A percentile compares a stretch with the other conserved stretches of the same genome.
phyloP scores from a whole-genome alignment of 2,797 vertebrate species.

The Jordanella pulchra region DNA sequence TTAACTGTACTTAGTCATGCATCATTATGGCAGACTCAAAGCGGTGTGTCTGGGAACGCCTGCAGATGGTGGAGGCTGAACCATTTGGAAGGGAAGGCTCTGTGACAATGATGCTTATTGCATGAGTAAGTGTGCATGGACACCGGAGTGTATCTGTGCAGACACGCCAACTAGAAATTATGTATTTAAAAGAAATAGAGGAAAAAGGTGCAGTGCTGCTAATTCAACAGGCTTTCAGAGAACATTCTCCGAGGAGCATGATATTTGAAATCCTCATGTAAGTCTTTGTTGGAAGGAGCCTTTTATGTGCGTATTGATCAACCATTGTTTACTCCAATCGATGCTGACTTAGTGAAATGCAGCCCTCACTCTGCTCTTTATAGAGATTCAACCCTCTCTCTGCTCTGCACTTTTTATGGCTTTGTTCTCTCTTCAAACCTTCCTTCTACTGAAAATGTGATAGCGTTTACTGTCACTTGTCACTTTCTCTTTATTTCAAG shows the following conservation, averaged over 20 bases:
- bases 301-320: conserved; percentile 77
- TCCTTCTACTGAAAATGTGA: conserved; percentile 67
- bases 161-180: conserved; percentile 30
- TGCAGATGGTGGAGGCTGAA: conserved; percentile 79
- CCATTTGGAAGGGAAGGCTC: conserved; percentile 72
- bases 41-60: conserved; percentile 76
- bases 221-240: conserved; percentile 60
- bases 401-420: conserved; percentile 41
- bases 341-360: conserved; percentile 70
- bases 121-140: conserved; percentile 73
- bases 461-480: conserved; percentile 82
- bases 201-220: conserved; percentile 25
- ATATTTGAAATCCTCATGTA: conserved; percentile 67
- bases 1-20: conserved; percentile 84
- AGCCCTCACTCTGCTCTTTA: conserved; percentile 63
- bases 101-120: conserved; percentile 79
- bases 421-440: conserved; percentile 79
- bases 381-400: conserved; percentile 73
- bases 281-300: conserved; percentile 64
- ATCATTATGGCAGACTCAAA: conserved; percentile 81
- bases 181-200: conserved; percentile 2
- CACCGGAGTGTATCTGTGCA: conserved; percentile 53
- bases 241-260: conserved; percentile 44
- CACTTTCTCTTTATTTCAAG: conserved; percentile 81
- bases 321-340: conserved; percentile 77